Conservation (phyloP, 1,140 invertebrate species). For the Yoshiicerus persimilis region DNA sequence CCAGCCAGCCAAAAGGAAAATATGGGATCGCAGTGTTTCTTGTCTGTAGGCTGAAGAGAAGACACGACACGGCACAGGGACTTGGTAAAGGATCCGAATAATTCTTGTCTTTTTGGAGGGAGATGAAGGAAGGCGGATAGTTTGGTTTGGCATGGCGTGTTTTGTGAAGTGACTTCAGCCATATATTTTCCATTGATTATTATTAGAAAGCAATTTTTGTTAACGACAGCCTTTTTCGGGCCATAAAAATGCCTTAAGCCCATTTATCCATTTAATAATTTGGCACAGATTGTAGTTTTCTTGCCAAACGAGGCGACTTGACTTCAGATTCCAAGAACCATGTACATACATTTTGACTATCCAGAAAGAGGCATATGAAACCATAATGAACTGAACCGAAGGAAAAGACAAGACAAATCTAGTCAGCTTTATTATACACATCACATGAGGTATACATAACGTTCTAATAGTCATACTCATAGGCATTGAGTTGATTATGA, state of each 20-base stretch:
- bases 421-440: background rate
- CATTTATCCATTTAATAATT: constrained; percentile 36
- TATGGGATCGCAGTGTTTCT: background rate
- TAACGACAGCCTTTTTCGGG: constrained; percentile 33
- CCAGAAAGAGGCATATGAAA: background rate
- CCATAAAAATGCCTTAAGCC: constrained; percentile 8
- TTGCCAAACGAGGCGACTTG: constrained; percentile 26
- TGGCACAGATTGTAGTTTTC: constrained; percentile 18
- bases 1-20: background rate
- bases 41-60: background rate
- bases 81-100: background rate
- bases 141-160: background rate
- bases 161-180: background rate
- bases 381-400: background rate
- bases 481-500: background rate
- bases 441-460: background rate
- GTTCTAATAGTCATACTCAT: background rate
- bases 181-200: constrained; percentile 28
- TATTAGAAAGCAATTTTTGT: constrained; percentile 35
- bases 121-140: background rate
- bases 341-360: background rate
- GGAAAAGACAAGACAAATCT: background rate
- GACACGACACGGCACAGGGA: too few relatives aligned
- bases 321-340: background rate
- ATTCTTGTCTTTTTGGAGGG: background rate